phyloP scores from a whole-genome alignment of 2,113 vertebrate species.

The Suncus etruscus region DNA sequence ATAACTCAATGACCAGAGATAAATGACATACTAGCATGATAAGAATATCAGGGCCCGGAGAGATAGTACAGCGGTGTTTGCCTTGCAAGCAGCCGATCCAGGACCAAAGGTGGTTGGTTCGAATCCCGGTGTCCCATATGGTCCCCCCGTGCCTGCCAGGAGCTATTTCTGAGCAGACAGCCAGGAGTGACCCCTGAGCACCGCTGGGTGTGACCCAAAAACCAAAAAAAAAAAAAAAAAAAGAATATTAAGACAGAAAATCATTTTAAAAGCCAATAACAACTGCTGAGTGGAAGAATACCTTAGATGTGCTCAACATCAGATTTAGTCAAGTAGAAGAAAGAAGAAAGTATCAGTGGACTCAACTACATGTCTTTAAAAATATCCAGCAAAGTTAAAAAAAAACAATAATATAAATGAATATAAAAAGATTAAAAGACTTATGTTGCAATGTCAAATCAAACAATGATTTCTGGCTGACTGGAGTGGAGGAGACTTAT shows the following conservation, averaged over 20 bases:
- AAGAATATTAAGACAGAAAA: neutral
- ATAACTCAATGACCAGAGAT: neutral
- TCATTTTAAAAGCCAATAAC: neutral
- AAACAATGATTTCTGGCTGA: neutral
- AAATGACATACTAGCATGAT: neutral
- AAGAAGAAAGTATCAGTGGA: slow-evolving; percentile 30
- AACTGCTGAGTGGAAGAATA: neutral
- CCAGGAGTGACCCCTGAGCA: no score
- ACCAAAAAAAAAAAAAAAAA: no score
- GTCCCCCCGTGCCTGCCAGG: no score
- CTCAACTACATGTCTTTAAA: neutral
- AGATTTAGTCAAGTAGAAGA: neutral
- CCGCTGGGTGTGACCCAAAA: no score
- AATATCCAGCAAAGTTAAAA: neutral
- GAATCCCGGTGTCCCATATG: no score
- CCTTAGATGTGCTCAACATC: neutral
- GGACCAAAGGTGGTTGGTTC: no score
- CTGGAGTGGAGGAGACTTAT: neutral
- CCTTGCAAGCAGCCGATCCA: no score
- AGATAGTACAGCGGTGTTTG: no score
- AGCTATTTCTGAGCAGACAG: no score
- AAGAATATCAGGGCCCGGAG: neutral
- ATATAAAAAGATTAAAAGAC: neutral
- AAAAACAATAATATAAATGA: neutral
- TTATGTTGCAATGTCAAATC: neutral